Conservation (phyloP, 2,113 vertebrate genomes). For the Colossoma macropomum region DNA sequence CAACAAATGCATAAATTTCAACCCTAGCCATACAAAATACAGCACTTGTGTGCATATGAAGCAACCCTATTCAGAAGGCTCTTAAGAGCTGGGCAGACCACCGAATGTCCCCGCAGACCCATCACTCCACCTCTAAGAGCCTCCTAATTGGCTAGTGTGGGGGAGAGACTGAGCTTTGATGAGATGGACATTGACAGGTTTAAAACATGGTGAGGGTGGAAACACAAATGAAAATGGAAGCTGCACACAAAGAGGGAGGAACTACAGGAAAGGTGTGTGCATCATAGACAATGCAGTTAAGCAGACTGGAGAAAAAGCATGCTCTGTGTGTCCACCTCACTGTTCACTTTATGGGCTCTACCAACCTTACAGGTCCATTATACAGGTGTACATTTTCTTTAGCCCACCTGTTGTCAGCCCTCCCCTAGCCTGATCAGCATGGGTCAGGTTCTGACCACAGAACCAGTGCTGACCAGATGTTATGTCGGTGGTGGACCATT, state of each 20-base stretch:
- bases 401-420: too few relatives aligned
- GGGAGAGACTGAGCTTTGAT: conserved; percentile 31
- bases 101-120: background rate
- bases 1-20: background rate
- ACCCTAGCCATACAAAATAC: background rate
- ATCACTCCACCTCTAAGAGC: conserved; percentile 27
- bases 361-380: too few relatives aligned
- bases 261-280: too few relatives aligned
- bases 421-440: too few relatives aligned
- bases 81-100: background rate
- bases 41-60: background rate
- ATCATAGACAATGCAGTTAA: background rate
- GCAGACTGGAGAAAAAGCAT: background rate
- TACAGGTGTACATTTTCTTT: too few relatives aligned
- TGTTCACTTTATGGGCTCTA: too few relatives aligned
- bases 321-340: too few relatives aligned
- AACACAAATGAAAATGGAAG: conserved; percentile 33
- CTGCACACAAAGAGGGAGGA: background rate
- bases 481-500: too few relatives aligned
- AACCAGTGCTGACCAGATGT: too few relatives aligned
- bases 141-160: conserved; percentile 18
- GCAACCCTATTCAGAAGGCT: background rate
- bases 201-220: conserved; percentile 20
- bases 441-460: too few relatives aligned
- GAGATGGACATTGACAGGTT: conserved; percentile 41